Base-by-base conservation (phyloP, 2,113 vertebrate species). In the Propithecus coquereli region DNA sequence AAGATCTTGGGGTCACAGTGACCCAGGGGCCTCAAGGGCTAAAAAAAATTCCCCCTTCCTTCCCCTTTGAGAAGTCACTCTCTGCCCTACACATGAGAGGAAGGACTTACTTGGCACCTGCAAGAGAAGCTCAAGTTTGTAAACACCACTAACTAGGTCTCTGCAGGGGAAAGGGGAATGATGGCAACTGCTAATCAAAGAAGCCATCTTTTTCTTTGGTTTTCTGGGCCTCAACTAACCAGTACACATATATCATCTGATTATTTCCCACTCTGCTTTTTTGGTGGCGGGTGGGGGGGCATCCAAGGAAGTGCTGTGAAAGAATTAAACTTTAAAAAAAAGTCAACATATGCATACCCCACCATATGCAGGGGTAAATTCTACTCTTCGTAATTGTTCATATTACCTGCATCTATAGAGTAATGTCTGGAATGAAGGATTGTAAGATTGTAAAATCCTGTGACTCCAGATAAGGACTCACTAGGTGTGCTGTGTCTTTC, bases 1-100 rank as follows among this genome's bases (percentile, higher is more conserved):
- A 88, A 96, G 76, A 95, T 94, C 93, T 95, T 87, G 76, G 95
- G 95, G 65, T 94, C 91, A 84, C 13, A 90, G 74, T 90, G 92
- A 94, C 90, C 80, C 45, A 73, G 87, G 63, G 68, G 23, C 37
- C 74, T 63, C 86, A 34, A 25, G 43, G 43, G 34, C 70, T 59
- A 34, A 76, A 92, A n/a, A 27, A 34, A 52, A 45, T 70, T 20
- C 5, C 25, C 2, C 47, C 8, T 70, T 90, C 30, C 37, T 61
- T 20, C 34, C 40, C 32, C 30, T 91, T 74, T 91, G 61, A 87
- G 90, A 95, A 70, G 25, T 77, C 45, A 83, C 61, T 85, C 66
- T 94, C 54, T 80, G 16, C 57, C 30, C 54, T 59, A 2, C 17
- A 85, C 77, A 70, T 40, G 43, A 82, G 65, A 93, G 23, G 20